Conservation (phyloP, 2,113 vertebrate genomes). For the Butastur rufipennis region DNA sequence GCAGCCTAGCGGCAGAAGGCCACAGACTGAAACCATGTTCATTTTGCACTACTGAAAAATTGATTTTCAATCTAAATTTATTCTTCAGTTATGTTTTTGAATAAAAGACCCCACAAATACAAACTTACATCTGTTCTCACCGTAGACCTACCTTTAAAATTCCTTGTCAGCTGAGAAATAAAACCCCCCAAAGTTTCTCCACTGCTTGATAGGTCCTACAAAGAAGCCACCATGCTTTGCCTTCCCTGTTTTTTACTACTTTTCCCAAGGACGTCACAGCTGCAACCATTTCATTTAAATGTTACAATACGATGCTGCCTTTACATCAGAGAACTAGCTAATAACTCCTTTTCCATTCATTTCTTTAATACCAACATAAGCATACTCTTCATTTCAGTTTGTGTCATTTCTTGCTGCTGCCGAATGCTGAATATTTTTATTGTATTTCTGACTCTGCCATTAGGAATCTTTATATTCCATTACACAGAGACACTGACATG, state of each 20-base stretch:
- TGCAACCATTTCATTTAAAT: background rate
- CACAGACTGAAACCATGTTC: background rate
- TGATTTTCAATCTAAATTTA: background rate
- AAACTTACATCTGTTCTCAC: background rate
- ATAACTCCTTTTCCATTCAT: background rate
- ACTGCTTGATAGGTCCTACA: background rate
- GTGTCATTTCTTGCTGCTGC: background rate
- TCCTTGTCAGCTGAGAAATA: background rate
- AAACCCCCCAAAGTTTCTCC: background rate
- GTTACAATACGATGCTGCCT: background rate
- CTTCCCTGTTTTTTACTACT: background rate
- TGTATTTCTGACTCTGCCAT: background rate
- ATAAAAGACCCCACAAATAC: background rate
- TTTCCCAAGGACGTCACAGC: background rate
- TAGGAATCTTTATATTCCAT: background rate
- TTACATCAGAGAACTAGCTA: background rate
- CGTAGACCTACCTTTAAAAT: background rate
- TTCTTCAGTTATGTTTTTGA: background rate
- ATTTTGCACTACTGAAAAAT: background rate
- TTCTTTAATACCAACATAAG: background rate
- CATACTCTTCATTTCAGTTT: background rate
- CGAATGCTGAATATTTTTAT: background rate
- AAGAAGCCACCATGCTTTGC: background rate
- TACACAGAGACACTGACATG: background rate
- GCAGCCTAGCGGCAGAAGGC: background rate